Base-by-base conservation (phyloP, 2,797 vertebrate genomes). In the Adrianichthys oophorus region DNA sequence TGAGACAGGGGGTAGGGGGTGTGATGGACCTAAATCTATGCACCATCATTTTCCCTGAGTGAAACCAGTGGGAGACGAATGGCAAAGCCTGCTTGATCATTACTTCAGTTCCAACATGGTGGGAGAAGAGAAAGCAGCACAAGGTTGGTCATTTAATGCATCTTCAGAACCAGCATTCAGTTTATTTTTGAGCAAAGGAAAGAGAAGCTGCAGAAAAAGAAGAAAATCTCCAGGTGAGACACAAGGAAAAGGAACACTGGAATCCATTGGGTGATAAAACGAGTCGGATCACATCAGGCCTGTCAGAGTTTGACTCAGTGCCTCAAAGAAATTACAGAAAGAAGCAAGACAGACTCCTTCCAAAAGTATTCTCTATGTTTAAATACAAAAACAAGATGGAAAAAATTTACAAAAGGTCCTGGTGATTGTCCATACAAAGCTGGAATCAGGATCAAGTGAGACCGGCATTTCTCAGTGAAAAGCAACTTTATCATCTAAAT, bases 101-200 rank as follows among this genome's bases (percentile, higher is more conserved):
- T 85, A 87, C 84, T 81, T 68, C 62, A 79, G 81, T 74, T 83
- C 84, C 85, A 87, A 81, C 85, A 79, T 66, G 59, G 74, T 71
- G 52, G 82, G 77, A 81, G 80, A 88, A 81, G 67, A 78, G 85
- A 80, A 83, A 80, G 75, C 74, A 78, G 75, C 73, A 85, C 80
- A 84, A 79, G 83, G 75, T 65, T 52, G 24, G 66, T 88, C 74
- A 91, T 90, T 89, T 86, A 87, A 74, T 82, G 76, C 71, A 79
- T 83, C 78, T 82, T 66, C 65, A 70, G 68, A 69, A 85, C 74
- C 70, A 62, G 75, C 69, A 66, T 78, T 76, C 48, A 63, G 73
- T 74, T 83, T 70, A 66, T 68, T 67, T 65, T 66, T 70, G 70
- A 26, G 49, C 49, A 29, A 58, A 14, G 18, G 49, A 65, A 1